A percentile compares a stretch with the other conserved stretches of the same genome.
phyloP scores from a whole-genome alignment of 2,113 vertebrate genomes.

The Rhinichthys klamathensis region DNA sequence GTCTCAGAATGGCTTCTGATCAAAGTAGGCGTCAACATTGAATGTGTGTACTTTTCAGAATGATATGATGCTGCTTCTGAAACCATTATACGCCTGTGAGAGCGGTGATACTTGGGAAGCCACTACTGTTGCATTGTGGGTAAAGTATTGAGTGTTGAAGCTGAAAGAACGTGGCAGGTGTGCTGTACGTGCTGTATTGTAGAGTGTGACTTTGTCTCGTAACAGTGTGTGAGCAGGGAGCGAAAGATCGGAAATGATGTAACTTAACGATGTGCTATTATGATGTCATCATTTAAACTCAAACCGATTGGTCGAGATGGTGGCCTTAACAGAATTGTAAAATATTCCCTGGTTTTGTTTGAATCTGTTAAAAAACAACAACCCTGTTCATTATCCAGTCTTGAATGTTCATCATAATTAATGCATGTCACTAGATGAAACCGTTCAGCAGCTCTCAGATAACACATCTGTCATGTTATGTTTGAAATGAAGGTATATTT shows the following conservation, averaged over 20 bases:
- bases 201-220: constrained; percentile 26
- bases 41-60: constrained; percentile 40
- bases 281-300: constrained; percentile 50
- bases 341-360: background rate
- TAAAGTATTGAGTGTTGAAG: background rate
- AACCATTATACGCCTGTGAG: constrained; percentile 49
- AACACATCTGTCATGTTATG: constrained; percentile 22
- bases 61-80: constrained; percentile 55
- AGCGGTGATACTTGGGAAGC: constrained; percentile 39
- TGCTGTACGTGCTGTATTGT: constrained; percentile 52
- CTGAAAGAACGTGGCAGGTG: background rate
- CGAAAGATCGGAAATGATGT: background rate
- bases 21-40: constrained; percentile 18
- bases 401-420: background rate
- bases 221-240: constrained; percentile 21
- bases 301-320: background rate
- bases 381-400: background rate
- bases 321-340: constrained; percentile 18
- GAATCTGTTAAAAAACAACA: background rate
- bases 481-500: constrained; percentile 13
- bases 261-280: background rate
- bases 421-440: constrained; percentile 21
- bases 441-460: background rate
- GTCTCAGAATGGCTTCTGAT: constrained; percentile 14
- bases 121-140: constrained; percentile 30